phyloP scores from a whole-genome alignment of 2,113 vertebrate genomes.

The Thunnus thynnus region DNA sequence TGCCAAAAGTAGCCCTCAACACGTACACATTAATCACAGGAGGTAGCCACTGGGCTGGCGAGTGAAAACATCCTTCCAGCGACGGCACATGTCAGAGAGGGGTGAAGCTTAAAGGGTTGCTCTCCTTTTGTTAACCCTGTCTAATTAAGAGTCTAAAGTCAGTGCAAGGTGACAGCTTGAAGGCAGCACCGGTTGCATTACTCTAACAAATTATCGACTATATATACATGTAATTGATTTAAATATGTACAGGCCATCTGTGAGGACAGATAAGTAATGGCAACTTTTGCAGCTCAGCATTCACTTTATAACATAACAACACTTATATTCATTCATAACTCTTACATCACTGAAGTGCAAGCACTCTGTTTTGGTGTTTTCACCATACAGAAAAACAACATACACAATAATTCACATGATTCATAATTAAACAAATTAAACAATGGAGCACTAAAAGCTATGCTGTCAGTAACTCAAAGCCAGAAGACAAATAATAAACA shows the following conservation, averaged over 20 bases:
- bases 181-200: constrained; percentile 46
- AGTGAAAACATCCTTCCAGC: constrained; percentile 70
- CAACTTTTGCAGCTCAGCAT: background rate
- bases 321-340: constrained; percentile 3
- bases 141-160: constrained; percentile 82
- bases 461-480: background rate
- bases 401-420: background rate
- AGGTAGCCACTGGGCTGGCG: constrained; percentile 58
- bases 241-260: constrained; percentile 46
- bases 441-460: background rate
- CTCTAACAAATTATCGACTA: constrained; percentile 55
- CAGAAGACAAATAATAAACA: constrained; percentile 16
- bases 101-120: constrained; percentile 55
- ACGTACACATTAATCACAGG: constrained; percentile 84
- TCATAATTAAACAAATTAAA: constrained; percentile 17
- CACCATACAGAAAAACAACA: background rate
- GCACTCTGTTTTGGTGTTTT: background rate
- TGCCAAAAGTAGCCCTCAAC: constrained; percentile 83
- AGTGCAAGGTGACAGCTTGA: constrained; percentile 65
- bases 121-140: constrained; percentile 79
- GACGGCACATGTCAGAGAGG: constrained; percentile 52
- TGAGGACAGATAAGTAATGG: constrained; percentile 5
- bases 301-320: background rate
- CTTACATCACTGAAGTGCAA: background rate
- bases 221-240: constrained; percentile 68